Evolutionary conservation across 2,113 vertebrate species (phyloP).

Genomic region (Pao palembangensis): DNA sequence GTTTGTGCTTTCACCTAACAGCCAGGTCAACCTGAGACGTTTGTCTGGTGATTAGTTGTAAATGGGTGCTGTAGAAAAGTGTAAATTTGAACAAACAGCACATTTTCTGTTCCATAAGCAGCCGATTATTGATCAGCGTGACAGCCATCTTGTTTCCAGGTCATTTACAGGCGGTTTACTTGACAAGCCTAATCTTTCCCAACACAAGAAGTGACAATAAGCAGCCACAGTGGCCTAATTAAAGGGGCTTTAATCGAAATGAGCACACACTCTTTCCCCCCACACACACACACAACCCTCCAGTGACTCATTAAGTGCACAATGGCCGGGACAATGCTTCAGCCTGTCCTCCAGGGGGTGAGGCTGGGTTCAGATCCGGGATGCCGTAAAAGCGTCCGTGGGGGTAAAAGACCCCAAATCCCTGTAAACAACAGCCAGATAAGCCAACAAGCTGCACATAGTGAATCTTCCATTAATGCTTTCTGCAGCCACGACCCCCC

Average conservation of each 20-base stretch:
- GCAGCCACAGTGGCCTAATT: slow-evolving; percentile 59
- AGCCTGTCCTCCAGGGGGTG: slow-evolving; percentile 31
- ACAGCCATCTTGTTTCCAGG: background rate
- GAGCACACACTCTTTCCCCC: slow-evolving; percentile 36
- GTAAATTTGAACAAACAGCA: background rate
- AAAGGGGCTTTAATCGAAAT: slow-evolving; percentile 62
- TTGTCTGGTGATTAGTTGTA: too few relatives aligned
- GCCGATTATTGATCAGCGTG: too few relatives aligned
- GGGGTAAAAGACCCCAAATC: slow-evolving; percentile 20
- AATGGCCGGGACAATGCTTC: slow-evolving; percentile 53
- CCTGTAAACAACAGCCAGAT: slow-evolving; percentile 31
- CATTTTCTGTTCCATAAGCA: background rate
- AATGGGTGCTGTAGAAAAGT: too few relatives aligned
- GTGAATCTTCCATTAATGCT: slow-evolving; percentile 34
- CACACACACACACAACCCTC: slow-evolving; percentile 26
- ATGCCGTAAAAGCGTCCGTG: slow-evolving; percentile 39
- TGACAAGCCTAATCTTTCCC: slow-evolving; percentile 55
- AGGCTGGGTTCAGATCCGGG: slow-evolving; percentile 51
- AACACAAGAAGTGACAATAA: slow-evolving; percentile 61
- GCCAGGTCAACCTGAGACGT: too few relatives aligned
- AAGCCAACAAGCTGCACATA: slow-evolving; percentile 41
- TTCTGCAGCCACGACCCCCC: slow-evolving; percentile 23
- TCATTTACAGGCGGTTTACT: slow-evolving; percentile 49
- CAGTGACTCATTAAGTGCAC: slow-evolving; percentile 61
- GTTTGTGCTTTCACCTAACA: too few relatives aligned